Conservation (phyloP, 2,113 vertebrate species). For the Ia io region DNA sequence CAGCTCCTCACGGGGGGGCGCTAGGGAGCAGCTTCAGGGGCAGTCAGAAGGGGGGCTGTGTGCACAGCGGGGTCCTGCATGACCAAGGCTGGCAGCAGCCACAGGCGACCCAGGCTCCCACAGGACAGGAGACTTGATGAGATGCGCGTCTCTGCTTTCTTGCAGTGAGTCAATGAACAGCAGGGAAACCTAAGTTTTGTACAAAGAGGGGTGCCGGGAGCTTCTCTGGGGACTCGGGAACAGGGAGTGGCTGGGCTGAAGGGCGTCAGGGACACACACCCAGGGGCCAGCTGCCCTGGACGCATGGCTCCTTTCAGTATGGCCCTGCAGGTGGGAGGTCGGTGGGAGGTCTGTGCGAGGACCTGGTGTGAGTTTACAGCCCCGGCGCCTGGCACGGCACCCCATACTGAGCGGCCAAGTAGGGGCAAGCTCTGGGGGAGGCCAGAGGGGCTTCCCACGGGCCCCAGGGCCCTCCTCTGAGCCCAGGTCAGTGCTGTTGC, state of each 20-base stretch:
- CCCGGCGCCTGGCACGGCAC: fast-evolving
- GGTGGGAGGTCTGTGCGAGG: neutral
- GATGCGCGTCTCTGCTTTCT: conserved; percentile 75
- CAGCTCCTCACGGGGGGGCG: neutral
- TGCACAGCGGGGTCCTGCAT: conserved; percentile 68
- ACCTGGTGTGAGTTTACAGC: neutral
- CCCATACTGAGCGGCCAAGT: neutral
- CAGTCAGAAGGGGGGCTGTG: conserved; percentile 33
- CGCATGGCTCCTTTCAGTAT: neutral
- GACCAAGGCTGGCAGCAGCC: conserved; percentile 74
- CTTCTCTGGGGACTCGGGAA: neutral
- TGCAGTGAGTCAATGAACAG: conserved; percentile 81
- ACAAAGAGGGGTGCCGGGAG: neutral
- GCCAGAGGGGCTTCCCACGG: neutral
- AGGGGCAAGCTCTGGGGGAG: neutral
- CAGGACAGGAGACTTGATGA: conserved; percentile 79
- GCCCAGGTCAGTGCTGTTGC: neutral
- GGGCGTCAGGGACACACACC: neutral
- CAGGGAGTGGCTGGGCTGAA: neutral
- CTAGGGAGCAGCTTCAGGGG: neutral
- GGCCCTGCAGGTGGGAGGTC: neutral
- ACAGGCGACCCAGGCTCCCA: conserved; percentile 70
- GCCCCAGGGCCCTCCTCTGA: neutral
- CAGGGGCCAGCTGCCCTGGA: neutral
- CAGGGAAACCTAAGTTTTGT: conserved; percentile 61